A percentile compares a stretch with the other conserved stretches of the same genome.
Evolutionary conservation across 2,113 vertebrate species (phyloP).

Genomic region (Planiliza haematocheilus): DNA sequence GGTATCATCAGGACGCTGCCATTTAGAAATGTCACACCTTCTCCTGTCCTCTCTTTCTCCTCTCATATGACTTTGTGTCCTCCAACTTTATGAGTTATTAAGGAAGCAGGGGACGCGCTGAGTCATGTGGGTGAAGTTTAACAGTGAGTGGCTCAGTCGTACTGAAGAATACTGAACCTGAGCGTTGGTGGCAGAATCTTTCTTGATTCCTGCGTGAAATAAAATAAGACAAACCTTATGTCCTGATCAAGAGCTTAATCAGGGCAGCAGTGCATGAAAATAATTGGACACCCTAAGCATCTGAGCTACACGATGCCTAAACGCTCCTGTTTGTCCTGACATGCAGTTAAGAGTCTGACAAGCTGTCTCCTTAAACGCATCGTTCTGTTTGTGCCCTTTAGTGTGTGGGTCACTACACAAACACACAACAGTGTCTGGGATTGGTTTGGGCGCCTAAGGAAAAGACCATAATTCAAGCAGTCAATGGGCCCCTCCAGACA

Average conservation of each 20-base stretch:
- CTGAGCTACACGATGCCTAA: constrained; percentile 44
- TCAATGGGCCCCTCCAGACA: constrained; percentile 66
- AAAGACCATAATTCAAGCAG: constrained; percentile 71
- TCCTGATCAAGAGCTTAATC: constrained; percentile 67
- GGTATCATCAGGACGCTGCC: constrained; percentile 74
- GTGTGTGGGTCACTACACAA: constrained; percentile 66
- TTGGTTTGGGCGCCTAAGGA: constrained; percentile 57
- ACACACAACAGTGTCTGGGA: constrained; percentile 58
- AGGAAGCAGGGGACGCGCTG: constrained; percentile 32
- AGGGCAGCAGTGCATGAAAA: constrained; percentile 69
- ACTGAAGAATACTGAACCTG: constrained; percentile 62
- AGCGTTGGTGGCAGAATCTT: constrained; percentile 37
- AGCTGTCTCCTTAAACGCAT: constrained; percentile 67
- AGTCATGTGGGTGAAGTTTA: constrained; percentile 49
- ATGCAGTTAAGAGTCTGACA: constrained; percentile 70
- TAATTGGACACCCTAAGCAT: constrained; percentile 68
- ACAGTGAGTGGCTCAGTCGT: constrained; percentile 53
- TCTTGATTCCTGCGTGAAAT: constrained; percentile 51
- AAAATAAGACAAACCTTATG: constrained; percentile 49
- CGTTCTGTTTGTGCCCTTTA: constrained; percentile 58
- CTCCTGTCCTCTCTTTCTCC: constrained; percentile 48
- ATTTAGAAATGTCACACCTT: constrained; percentile 82
- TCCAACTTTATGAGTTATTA: constrained; percentile 65
- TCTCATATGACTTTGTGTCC: constrained; percentile 45
- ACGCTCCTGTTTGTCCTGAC: constrained; percentile 65